Percentiles rank a stretch among this genome's conserved stretches.
Conservation (phyloP, 1,140 invertebrate species). For the Microplitis mediator region DNA sequence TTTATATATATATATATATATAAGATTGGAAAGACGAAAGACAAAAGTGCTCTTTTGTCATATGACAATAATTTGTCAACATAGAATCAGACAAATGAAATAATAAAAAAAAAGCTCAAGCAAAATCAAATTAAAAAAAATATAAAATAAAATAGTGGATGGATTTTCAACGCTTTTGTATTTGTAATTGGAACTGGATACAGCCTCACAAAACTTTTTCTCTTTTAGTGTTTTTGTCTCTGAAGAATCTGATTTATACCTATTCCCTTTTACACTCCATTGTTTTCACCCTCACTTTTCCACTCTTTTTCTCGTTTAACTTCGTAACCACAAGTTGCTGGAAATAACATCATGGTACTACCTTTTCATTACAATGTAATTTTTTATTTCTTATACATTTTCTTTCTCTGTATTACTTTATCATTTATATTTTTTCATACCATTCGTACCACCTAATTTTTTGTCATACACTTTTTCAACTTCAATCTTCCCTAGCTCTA, state of each 20-base stretch:
- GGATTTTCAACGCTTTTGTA: constrained; percentile 12
- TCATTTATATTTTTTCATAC: too few relatives aligned
- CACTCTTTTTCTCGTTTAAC: not conserved
- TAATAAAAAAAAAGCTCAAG: not conserved
- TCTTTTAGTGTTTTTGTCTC: constrained; percentile 1
- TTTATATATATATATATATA: too few relatives aligned
- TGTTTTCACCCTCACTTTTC: constrained; percentile 14
- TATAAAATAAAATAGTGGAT: not conserved
- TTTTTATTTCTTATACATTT: not conserved
- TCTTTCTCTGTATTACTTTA: not conserved
- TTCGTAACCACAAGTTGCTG: constrained; percentile 11
- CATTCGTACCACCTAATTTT: not conserved
- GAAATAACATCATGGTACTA: not conserved
- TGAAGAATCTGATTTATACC: constrained; percentile 11
- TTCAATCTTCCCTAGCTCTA: not conserved
- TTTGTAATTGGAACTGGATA: constrained; percentile 21
- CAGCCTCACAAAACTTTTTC: constrained; percentile 7
- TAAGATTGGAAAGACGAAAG: too few relatives aligned
- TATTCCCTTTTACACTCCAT: constrained; percentile 12
- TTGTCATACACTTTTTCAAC: not conserved
- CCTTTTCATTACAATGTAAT: not conserved
- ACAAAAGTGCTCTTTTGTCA: too few relatives aligned
- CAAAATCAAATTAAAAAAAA: not conserved
- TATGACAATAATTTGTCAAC: not conserved
- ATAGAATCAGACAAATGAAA: not conserved